These are phyloP conservation scores for Diplazon laetatorius DNA, from an alignment of 2,888 invertebrate species.

Conservation along the genomic window DNA sequence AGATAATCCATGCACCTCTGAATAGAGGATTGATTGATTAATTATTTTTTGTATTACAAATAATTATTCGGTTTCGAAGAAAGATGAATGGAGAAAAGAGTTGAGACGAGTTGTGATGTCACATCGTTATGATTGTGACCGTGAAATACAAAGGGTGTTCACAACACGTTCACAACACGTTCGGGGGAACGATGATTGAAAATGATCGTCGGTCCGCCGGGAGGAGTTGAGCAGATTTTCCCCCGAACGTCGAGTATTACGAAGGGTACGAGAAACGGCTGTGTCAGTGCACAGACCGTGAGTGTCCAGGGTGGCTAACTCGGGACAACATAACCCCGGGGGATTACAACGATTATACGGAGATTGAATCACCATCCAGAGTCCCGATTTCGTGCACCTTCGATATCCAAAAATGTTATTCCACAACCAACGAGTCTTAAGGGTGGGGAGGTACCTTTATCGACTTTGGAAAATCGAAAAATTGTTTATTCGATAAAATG, in stretches of 20 bases:
- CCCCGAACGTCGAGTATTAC: constrained; percentile 1
- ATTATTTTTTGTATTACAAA: too few species aligned
- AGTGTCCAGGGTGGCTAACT: constrained; percentile 36
- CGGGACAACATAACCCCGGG: constrained; percentile 71
- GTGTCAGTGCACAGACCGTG: constrained; percentile 31
- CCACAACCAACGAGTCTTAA: too few species aligned
- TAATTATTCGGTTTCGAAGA: too few species aligned
- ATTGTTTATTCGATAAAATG: too few species aligned
- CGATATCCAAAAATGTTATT: not conserved
- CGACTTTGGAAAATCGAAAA: too few species aligned
- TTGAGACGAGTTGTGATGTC: not conserved
- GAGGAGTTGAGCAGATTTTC: constrained; percentile 41
- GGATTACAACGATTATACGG: constrained; percentile 79
- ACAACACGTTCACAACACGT: constrained; percentile 17
- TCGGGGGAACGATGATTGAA: constrained; percentile 57
- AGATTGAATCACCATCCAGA: constrained; percentile 79
- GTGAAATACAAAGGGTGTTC: not conserved
- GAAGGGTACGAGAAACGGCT: not conserved
- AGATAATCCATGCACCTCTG: too few species aligned
- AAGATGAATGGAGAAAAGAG: not conserved
- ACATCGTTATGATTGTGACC: too few species aligned
- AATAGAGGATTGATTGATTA: too few species aligned
- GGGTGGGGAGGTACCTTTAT: too few species aligned
- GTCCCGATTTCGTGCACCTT: constrained; percentile 19
- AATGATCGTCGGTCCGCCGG: constrained; percentile 62